These are phyloP conservation scores for Listronotus oregonensis DNA, from an alignment of 1,140 invertebrate genomes.

Conservation along the genomic window DNA sequence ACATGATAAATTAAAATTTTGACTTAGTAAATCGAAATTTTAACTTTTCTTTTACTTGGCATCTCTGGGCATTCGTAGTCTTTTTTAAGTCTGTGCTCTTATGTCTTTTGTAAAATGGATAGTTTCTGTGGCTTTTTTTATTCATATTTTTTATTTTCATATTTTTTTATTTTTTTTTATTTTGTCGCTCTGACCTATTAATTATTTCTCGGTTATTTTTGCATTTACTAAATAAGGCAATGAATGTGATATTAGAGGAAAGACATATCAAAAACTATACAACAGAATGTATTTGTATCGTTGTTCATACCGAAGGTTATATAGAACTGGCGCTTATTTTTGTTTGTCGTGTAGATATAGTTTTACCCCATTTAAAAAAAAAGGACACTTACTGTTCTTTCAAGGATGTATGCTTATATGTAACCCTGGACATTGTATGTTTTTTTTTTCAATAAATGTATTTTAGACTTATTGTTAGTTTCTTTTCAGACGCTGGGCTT, in stretches of 20 bases:
- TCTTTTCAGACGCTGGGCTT: constrained; percentile 52
- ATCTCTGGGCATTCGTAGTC: no score
- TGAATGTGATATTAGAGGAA: constrained; percentile 38
- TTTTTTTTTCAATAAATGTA: constrained; percentile 36
- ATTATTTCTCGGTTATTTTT: constrained; percentile 7
- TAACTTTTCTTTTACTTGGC: no score
- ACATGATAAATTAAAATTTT: no score
- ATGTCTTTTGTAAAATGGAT: constrained; percentile 8
- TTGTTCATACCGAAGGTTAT: constrained; percentile 48
- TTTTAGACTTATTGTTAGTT: constrained; percentile 41
- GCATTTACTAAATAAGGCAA: constrained; percentile 24
- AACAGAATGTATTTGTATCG: constrained; percentile 23
- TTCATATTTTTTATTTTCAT: constrained; percentile 9
- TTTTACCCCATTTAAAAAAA: not conserved
- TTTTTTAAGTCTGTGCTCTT: no score
- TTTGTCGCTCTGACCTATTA: no score
- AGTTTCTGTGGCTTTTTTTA: constrained; percentile 1
- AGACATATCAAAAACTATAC: not conserved
- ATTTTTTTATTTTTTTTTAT: not conserved
- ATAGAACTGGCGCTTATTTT: constrained; percentile 54
- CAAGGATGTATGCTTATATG: constrained; percentile 14
- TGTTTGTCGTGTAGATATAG: constrained; percentile 21
- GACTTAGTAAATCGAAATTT: no score
- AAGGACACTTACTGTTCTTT: constrained; percentile 1
- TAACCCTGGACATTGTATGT: constrained; percentile 6